Base-by-base conservation (phyloP, 2,888 invertebrate genomes). In the Megastigmus dorsalis region DNA sequence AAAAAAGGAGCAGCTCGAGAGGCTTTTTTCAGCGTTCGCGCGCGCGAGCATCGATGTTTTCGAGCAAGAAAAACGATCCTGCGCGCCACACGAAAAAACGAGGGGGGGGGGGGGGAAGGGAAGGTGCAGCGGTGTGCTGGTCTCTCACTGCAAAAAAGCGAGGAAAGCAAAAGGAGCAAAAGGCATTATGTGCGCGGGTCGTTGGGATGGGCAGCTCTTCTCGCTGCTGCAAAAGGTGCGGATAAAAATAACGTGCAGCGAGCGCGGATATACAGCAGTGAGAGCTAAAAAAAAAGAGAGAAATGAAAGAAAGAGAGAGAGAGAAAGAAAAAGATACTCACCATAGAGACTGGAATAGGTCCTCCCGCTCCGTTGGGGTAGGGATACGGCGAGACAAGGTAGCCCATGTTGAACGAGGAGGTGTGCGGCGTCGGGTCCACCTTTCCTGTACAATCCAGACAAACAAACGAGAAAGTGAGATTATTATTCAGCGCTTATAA, bases 331-430 rank as follows among this genome's bases (percentile, higher is more conserved):
- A 38, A 62, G 43, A 67, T 50, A 93, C 95, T 94, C 89, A 95
- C 96, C 95, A 95, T 95, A 88, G 95, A 94, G 85, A 95, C 95
- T 85, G 95, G 95, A 85, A 96, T 91, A 85, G 93, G 92, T 89
- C 94, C 94, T 84, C 94, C 93, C 82, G 94, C 94, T 85, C 96
- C 96, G 89, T 96, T 96, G 88, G 95, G 93, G 91, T 96, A 96
- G 81, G 95, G 93, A 89, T 96, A 96, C 75, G 95, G 95, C 80
- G 95, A 94, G 89, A 96, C 94, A 88, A 96, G 92, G 91, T 96
- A 96, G 86, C 96, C 96, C 95, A 96, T 95, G 91, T 95, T 95
- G 92, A 95, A 95, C 81, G 92, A 91, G 80, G 93, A 92, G 82
- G 94, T 93, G 88, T 94, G 94, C 78, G 94, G 93, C 85, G 93